These are phyloP conservation scores for Phasianus colchicus DNA, from an alignment of 2,113 vertebrate genomes.

Conservation along the genomic window DNA sequence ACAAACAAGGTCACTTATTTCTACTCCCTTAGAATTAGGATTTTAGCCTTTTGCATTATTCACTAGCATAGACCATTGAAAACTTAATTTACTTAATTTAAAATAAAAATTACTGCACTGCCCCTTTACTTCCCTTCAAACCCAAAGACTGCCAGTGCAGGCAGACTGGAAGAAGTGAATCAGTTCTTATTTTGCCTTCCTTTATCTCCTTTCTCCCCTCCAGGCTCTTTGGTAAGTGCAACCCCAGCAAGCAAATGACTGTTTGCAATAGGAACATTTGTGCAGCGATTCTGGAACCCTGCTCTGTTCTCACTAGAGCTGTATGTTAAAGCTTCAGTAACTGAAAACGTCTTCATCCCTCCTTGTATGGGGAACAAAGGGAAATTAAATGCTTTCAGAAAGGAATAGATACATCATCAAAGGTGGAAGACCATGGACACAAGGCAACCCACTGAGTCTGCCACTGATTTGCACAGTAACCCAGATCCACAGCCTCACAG, in stretches of 20 bases:
- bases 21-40: background rate
- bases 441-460: accelerated
- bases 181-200: background rate
- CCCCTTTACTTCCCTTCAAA: background rate
- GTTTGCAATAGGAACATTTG: accelerated
- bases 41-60: background rate
- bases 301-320: background rate
- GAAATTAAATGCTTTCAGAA: background rate
- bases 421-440: background rate
- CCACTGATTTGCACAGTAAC: background rate
- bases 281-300: background rate
- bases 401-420: background rate
- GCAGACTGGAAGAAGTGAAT: background rate
- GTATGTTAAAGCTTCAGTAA: background rate
- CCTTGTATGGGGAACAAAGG: background rate
- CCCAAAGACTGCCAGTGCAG: background rate
- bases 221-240: background rate
- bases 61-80: background rate
- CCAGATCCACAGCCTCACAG: background rate
- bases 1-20: background rate
- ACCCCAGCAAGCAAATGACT: background rate
- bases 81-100: background rate
- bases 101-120: accelerated
- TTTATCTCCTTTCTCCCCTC: background rate
- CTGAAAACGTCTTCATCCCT: background rate